Base-by-base conservation (phyloP, 2,113 vertebrate species). In the Tiliqua scincoides region DNA sequence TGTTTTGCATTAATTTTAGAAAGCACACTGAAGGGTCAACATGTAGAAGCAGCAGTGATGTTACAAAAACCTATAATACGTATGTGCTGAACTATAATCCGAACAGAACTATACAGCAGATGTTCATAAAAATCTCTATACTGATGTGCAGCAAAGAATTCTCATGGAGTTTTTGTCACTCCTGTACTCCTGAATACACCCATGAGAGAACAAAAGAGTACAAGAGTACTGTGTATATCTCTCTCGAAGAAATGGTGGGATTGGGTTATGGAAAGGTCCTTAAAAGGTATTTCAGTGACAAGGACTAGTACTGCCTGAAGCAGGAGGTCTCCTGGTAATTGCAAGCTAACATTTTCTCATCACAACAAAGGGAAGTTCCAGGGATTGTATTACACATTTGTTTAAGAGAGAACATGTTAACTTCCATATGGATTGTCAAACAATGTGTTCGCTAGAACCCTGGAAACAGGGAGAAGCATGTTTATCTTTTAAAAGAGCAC, bases 251-350 rank as follows among this genome's bases (percentile, higher is more conserved):
- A 87, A 76, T 83, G 70, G 12, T 54, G 20, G 84, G 92, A 80
- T 85, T 73, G 37, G 87, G 52, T 35, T 92, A 76, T 88, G 79
- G 87, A 91, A 90, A 92, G 81, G 71, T 93, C 43, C 87, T 48
- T 89, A 83, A 89, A 48, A 81, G 89, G 92, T 81, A 67, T 88
- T 92, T 89, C 84, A 85, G 17, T 93, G 84, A 89, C 87, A 85
- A 91, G 79, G 71, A 84, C 91, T 94, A 88, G 88, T 89, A 89
- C 81, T 91, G 93, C 88, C 92, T 93, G 73, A 59, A 95, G 89
- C 93, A 94, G 84, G 91, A 91, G 91, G 89, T 89, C 87, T 82
- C 84, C 85, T 67, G 61, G 48, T 80, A 84, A 84, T 74, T 84
- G 61, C 85, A 67, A 78, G 75, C 37, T 72, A 89, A 89, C 76